Evolutionary conservation across 1,140 invertebrate species (phyloP), one percentile per base, ranked within the genome.

Genomic region (Scaptomyza graminum): DNA sequence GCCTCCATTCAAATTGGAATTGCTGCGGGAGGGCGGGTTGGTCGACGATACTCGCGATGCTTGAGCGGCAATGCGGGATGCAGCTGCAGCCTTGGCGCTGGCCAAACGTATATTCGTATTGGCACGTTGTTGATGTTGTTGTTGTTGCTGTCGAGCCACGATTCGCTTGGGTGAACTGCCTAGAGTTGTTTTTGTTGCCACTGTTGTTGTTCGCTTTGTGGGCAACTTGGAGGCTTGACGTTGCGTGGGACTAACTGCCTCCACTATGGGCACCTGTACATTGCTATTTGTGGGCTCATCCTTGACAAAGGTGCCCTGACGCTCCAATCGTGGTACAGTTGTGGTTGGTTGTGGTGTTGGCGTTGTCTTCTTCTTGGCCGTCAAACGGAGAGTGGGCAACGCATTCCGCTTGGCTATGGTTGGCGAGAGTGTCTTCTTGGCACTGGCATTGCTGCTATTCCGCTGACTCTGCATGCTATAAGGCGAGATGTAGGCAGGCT

Each of bases 291-390:
- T 90, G 5, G 93, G 92, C 74, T 96, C 95, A 71, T 97, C 96
- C 91, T 97, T 97, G 0, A 96, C 96, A 88, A 98, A 98, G 0
- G 97, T 98, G 18, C 96, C 96, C 90, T 98, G 96, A 41, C 97
- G 94, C 55, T 96, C 95, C 7, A 96, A 83, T 1, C 94, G 56
- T 92, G 54, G 47, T 9, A 70, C 15, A 1, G 72, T 7, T 13
- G 59, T 43, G 5, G 43, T 68, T 22, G 59, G 8, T 8, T 50
- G 44, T 46, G 59, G 50, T 16, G 66, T 60, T 15, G 68, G 5
- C 3, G 69, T 68, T 12, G 60, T 4, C 43, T 72, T 87, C 81
- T 85, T 85, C 31, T 82, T 85, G 0, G 47, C 25, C 0, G 74
- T 71, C 16, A 82, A 12, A 13, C 63, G 63, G 1, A 12, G 31